Conservation (phyloP, 2,797 vertebrate species). For the Diplodus sargus region DNA sequence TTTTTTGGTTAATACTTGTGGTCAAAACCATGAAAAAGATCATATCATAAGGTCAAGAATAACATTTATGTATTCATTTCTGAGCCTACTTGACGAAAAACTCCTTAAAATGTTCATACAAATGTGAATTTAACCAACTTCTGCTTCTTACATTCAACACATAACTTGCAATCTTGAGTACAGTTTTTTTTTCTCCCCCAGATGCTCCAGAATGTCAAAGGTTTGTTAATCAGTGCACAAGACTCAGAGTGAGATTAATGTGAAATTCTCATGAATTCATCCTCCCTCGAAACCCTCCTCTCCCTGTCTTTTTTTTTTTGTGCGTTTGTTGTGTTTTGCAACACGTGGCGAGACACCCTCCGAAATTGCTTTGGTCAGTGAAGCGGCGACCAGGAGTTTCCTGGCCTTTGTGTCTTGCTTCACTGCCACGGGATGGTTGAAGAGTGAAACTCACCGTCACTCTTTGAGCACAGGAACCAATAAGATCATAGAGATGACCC, state of each 20-base stretch:
- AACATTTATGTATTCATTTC: neutral
- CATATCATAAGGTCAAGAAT: neutral
- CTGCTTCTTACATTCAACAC: neutral
- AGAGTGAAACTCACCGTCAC: slow-evolving; percentile 35
- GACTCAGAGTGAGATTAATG: neutral
- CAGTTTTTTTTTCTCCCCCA: neutral
- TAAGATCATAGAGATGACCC: neutral
- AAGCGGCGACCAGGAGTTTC: slow-evolving; percentile 64
- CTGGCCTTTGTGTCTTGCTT: slow-evolving; percentile 61
- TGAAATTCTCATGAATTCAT: slow-evolving; percentile 22
- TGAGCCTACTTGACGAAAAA: neutral
- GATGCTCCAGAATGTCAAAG: neutral
- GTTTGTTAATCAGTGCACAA: neutral
- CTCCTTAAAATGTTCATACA: neutral
- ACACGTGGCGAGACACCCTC: neutral
- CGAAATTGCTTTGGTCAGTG: slow-evolving; percentile 57
- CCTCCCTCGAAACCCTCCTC: neutral
- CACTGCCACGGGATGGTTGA: neutral
- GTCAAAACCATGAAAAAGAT: neutral
- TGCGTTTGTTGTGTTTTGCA: neutral
- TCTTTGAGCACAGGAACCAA: neutral
- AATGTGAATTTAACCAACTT: neutral
- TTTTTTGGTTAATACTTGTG: neutral
- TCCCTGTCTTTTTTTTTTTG: neutral
- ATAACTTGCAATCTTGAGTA: neutral